Evolutionary conservation across 2,888 invertebrate species (phyloP).

Genomic region (Elmis aenea): DNA sequence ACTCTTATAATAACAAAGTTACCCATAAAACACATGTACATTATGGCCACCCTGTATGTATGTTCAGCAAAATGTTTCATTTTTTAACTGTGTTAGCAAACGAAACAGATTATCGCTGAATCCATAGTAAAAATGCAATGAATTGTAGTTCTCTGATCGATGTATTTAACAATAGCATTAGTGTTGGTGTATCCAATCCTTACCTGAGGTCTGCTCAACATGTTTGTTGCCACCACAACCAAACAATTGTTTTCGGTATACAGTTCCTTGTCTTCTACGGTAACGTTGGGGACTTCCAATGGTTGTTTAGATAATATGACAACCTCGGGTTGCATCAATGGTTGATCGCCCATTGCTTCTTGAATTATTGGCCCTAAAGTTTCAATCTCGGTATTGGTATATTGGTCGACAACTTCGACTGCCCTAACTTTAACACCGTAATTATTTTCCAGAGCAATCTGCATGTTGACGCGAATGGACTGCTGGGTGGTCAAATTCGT

Average conservation of each 20-base stretch:
- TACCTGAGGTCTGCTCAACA: slow-evolving; percentile 51
- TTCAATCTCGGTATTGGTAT: slow-evolving; percentile 36
- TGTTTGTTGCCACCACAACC: slow-evolving; percentile 35
- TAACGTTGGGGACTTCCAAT: slow-evolving; percentile 50
- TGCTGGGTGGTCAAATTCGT: slow-evolving; percentile 24
- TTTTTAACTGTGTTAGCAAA: too few relatives aligned
- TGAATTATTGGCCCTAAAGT: slow-evolving; percentile 54
- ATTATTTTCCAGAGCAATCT: slow-evolving; percentile 69
- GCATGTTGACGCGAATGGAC: slow-evolving; percentile 58
- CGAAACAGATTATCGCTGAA: too few relatives aligned
- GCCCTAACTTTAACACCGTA: slow-evolving; percentile 57
- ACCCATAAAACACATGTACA: too few relatives aligned
- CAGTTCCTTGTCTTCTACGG: slow-evolving; percentile 59
- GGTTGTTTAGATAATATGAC: slow-evolving; percentile 52
- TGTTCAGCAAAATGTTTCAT: too few relatives aligned
- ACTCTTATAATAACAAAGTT: too few relatives aligned
- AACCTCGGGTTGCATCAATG: slow-evolving; percentile 64
- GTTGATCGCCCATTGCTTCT: slow-evolving; percentile 61
- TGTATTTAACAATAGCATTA: background rate
- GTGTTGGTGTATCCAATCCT: too few relatives aligned
- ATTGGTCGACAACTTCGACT: slow-evolving; percentile 45
- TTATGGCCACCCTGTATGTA: too few relatives aligned
- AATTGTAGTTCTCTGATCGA: background rate
- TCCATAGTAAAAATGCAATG: too few relatives aligned
- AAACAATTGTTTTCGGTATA: slow-evolving; percentile 31